Percentiles rank a stretch among this genome's conserved stretches.
Conservation (phyloP, 2,113 vertebrate species). For the Neofelis nebulosa region DNA sequence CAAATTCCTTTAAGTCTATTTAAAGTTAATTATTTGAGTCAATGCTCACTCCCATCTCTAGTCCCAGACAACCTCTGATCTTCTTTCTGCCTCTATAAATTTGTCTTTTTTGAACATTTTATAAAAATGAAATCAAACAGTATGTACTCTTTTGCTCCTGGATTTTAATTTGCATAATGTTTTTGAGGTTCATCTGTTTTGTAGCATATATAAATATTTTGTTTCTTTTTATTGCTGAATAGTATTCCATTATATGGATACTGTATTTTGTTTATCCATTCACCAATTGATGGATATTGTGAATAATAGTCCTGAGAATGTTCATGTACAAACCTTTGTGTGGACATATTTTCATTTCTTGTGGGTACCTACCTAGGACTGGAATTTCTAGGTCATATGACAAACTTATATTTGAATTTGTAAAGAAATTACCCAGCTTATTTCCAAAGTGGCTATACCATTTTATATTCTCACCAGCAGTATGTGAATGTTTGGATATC, state of each 20-base stretch:
- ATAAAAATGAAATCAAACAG: neutral
- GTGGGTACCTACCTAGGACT: neutral
- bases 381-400: neutral
- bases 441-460: neutral
- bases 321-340: neutral
- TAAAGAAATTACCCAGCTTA: neutral
- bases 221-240: neutral
- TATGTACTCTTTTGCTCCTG: neutral
- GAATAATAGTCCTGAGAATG: neutral
- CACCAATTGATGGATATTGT: neutral
- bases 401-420: neutral
- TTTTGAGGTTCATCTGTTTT: neutral
- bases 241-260: neutral
- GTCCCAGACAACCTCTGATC: neutral
- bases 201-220: neutral
- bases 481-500: neutral
- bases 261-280: neutral
- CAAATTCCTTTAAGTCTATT: neutral
- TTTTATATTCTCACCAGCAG: neutral
- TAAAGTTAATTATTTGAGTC: neutral
- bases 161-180: neutral
- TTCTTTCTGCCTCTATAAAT: neutral
- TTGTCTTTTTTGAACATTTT: neutral
- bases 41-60: neutral
- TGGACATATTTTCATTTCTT: neutral